Evolutionary conservation across 2,888 invertebrate genomes (phyloP).

Genomic region (Brachypterus glaber): DNA sequence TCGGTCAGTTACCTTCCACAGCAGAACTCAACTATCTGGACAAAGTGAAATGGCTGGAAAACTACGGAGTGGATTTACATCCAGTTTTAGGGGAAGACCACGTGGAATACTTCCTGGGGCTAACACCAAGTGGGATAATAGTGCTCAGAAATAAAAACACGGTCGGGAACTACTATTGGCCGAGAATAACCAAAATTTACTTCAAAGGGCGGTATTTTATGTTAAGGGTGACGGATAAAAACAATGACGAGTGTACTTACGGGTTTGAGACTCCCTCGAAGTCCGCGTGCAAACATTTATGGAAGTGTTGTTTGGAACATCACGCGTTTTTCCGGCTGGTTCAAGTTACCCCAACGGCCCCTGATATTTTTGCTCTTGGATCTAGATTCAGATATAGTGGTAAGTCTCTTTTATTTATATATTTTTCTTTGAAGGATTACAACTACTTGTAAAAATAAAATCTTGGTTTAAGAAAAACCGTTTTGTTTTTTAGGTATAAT

Average conservation of each 20-base stretch:
- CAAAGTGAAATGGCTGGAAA: constrained; percentile 97
- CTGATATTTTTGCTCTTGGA: constrained; percentile 68
- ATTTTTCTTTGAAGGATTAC: no score
- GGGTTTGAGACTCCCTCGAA: constrained; percentile 90
- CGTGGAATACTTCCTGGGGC: constrained; percentile 89
- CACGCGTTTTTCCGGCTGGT: constrained; percentile 90
- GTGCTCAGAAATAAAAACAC: constrained; percentile 91
- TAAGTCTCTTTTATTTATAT: constrained; percentile 38
- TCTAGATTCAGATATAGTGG: constrained; percentile 70
- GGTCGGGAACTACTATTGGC: constrained; percentile 98
- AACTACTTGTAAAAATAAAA: no score
- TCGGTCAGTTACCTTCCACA: constrained; percentile 83
- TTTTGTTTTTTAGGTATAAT: no score
- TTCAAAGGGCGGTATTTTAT: constrained; percentile 96
- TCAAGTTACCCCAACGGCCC: constrained; percentile 66
- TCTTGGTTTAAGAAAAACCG: no score
- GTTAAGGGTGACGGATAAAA: constrained; percentile 91
- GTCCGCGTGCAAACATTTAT: constrained; percentile 87
- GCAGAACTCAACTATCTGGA: constrained; percentile 93
- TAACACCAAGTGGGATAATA: constrained; percentile 93
- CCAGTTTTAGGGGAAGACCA: constrained; percentile 94
- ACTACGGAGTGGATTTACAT: constrained; percentile 96
- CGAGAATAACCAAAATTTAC: constrained; percentile 91
- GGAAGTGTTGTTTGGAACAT: constrained; percentile 94
- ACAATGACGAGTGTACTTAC: constrained; percentile 92